Evolutionary conservation across 2,113 vertebrate species (phyloP).

Genomic region (Ophiodon elongatus): DNA sequence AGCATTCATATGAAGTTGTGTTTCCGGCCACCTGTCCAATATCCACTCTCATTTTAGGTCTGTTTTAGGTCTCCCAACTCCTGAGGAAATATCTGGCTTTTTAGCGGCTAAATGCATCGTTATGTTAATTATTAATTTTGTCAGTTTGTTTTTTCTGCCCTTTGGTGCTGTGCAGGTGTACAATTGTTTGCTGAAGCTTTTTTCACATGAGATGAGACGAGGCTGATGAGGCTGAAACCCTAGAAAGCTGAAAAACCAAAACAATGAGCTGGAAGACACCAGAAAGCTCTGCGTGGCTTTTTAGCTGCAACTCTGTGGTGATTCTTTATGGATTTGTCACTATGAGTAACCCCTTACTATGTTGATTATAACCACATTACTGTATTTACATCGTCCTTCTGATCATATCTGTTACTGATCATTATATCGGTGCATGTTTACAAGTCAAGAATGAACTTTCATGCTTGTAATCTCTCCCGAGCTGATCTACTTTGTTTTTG

Average conservation of each 20-base stretch:
- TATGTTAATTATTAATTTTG: neutral
- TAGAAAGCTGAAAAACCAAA: neutral
- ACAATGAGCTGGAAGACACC: neutral
- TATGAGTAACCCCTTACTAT: neutral
- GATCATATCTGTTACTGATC: neutral
- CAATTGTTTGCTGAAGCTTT: neutral
- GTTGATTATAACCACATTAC: neutral
- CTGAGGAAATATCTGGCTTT: neutral
- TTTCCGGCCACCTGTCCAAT: neutral
- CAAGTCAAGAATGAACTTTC: neutral
- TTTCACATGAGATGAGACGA: neutral
- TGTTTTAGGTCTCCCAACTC: neutral
- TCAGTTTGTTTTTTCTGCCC: neutral
- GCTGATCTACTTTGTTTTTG: neutral
- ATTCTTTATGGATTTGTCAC: neutral
- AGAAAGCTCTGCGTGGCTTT: too few species aligned
- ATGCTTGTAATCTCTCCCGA: neutral
- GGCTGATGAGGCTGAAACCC: neutral
- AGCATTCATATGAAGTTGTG: neutral
- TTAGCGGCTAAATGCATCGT: neutral
- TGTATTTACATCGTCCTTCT: neutral
- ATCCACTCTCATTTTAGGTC: neutral
- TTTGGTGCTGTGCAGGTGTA: neutral
- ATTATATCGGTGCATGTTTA: neutral
- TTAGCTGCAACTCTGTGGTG: neutral